These are phyloP conservation scores for Cliona cf. orientalis DNA, from an alignment of 37 sponge, comb jelly and placozoan species.

Conservation along the genomic window DNA sequence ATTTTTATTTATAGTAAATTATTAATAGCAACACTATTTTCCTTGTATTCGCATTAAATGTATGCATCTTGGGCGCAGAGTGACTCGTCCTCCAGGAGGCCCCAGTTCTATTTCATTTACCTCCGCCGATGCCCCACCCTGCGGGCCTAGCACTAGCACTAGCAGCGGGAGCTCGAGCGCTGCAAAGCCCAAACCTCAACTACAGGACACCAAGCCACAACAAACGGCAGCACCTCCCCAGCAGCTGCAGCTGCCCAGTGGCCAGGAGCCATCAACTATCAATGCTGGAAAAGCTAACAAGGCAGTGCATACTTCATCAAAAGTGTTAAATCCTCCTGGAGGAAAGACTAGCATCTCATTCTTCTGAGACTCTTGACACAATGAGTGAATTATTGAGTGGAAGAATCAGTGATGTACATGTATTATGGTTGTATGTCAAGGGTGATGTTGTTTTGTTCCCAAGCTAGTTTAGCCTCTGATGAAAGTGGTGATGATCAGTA, in stretches of 20 bases:
- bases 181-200: background rate
- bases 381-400: background rate
- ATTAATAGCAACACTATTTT: background rate
- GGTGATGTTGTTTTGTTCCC: no score
- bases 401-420: background rate
- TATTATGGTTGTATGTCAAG: background rate
- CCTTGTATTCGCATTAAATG: background rate
- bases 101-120: conserved; percentile 47
- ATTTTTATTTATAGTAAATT: background rate
- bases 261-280: background rate
- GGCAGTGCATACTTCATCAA: conserved; percentile 25
- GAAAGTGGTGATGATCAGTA: no score
- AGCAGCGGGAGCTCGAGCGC: background rate
- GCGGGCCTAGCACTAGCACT: conserved; percentile 14
- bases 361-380: no score
- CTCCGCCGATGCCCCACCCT: no score
- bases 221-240: background rate
- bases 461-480: no score
- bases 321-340: conserved; percentile 45
- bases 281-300: background rate
- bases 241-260: background rate
- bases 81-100: conserved; percentile 71
- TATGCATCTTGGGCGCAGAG: conserved; percentile 15
- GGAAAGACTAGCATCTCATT: conserved; percentile 41
- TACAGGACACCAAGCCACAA: background rate